phyloP scores from a whole-genome alignment of 2,888 invertebrate genomes.

The Drosophila demipolita region DNA sequence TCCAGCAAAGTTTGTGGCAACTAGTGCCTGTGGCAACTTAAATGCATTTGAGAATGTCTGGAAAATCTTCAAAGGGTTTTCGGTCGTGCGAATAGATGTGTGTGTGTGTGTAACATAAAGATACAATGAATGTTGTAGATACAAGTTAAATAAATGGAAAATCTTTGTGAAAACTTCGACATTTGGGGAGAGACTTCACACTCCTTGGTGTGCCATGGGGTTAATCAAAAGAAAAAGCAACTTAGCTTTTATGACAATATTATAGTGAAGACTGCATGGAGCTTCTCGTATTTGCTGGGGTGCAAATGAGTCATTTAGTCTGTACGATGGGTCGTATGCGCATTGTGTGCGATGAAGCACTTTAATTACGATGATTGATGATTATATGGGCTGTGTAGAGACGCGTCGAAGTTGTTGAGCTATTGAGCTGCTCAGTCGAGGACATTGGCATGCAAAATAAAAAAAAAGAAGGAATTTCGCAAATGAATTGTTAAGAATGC shows the following conservation, averaged over 20 bases:
- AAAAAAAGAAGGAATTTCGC: slow-evolving; percentile 62
- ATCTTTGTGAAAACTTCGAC: not conserved
- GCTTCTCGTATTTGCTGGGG: slow-evolving; percentile 46
- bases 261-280: slow-evolving; percentile 58
- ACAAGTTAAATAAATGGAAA: slow-evolving; percentile 21
- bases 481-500: slow-evolving; percentile 75
- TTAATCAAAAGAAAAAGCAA: slow-evolving; percentile 30
- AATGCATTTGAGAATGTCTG: slow-evolving; percentile 54
- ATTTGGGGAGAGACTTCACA: not conserved
- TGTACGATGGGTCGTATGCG: slow-evolving; percentile 46
- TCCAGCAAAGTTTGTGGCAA: slow-evolving; percentile 24
- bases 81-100: not conserved
- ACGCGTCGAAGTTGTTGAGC: slow-evolving; percentile 15
- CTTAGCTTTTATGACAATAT: slow-evolving; percentile 62
- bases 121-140: slow-evolving; percentile 20
- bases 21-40: slow-evolving; percentile 18
- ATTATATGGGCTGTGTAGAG: slow-evolving; percentile 40
- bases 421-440: slow-evolving; percentile 3
- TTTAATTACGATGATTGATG: slow-evolving; percentile 80
- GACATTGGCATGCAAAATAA: slow-evolving; percentile 66
- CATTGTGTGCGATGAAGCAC: slow-evolving; percentile 55
- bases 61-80: slow-evolving; percentile 31
- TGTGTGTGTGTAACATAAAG: slow-evolving; percentile 1
- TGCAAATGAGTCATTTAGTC: slow-evolving; percentile 62
- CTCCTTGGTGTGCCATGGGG: not conserved